Conservation (phyloP, 2,113 vertebrate genomes). For the Amblyopsis rosae region DNA sequence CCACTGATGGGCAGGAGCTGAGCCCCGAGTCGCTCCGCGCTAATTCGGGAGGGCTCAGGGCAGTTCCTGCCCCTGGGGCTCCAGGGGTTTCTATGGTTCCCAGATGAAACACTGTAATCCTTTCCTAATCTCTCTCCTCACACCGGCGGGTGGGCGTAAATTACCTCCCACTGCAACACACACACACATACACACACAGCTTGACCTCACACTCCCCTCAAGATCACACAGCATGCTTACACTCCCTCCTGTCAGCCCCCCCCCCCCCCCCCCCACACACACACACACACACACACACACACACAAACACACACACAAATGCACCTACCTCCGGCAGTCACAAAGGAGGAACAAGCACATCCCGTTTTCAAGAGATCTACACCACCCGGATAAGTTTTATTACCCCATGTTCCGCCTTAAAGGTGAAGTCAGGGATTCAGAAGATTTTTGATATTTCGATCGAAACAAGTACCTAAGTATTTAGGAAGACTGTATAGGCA, state of each 20-base stretch:
- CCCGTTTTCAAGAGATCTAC: conserved; percentile 49
- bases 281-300: conserved; percentile 26
- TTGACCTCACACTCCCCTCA: conserved; percentile 42
- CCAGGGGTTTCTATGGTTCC: conserved; percentile 43
- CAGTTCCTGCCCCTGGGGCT: conserved; percentile 21
- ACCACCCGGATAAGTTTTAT: conserved; percentile 50
- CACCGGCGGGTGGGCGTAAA: conserved; percentile 47
- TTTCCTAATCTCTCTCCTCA: conserved; percentile 36
- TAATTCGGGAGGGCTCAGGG: conserved; percentile 19
- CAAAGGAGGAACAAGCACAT: conserved; percentile 32
- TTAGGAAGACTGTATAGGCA: no score
- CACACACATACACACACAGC: conserved; percentile 18
- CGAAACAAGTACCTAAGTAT: no score
- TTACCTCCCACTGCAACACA: conserved; percentile 29
- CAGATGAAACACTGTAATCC: conserved; percentile 54
- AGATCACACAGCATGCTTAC: conserved; percentile 31
- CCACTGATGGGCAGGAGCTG: neutral
- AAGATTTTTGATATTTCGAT: no score
- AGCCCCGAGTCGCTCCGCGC: neutral
- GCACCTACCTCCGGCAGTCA: conserved; percentile 13
- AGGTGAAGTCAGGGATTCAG: conserved; percentile 8
- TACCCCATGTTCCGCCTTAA: conserved; percentile 51
- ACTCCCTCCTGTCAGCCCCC: conserved; percentile 26
- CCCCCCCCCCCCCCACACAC: neutral
- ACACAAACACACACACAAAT: neutral